Conservation (phyloP, 2,797 vertebrate species). For the Falco naumanni region DNA sequence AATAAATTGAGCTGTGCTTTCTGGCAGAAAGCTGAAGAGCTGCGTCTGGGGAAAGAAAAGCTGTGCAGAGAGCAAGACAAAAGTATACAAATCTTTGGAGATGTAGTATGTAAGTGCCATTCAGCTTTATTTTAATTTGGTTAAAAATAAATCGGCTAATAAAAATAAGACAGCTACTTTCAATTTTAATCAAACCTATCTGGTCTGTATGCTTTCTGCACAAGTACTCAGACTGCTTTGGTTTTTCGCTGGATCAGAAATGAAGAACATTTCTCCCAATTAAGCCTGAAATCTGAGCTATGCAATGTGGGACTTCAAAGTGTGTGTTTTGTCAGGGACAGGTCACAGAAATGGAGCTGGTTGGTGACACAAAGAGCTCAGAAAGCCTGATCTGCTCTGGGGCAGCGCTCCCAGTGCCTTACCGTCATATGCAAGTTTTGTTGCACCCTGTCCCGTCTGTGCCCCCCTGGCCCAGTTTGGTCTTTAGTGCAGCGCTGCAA, state of each 20-base stretch:
- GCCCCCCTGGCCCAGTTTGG: background rate
- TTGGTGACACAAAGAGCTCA: background rate
- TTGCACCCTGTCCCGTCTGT: accelerated
- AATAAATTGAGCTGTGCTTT: background rate
- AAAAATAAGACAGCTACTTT: background rate
- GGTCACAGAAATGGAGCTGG: background rate
- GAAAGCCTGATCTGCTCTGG: background rate
- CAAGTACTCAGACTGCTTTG: background rate
- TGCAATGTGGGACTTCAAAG: background rate
- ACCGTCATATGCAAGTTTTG: background rate
- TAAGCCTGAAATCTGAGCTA: constrained; percentile 6
- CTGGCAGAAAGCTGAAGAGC: background rate
- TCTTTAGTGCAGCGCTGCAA: background rate
- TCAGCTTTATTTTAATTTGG: constrained; percentile 29
- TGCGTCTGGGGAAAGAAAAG: background rate
- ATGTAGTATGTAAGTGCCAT: background rate
- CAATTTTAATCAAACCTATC: background rate
- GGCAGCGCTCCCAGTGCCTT: background rate
- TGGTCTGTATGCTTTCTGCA: background rate
- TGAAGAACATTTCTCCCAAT: background rate
- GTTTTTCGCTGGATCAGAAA: background rate
- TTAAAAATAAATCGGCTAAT: background rate
- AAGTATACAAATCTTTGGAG: background rate
- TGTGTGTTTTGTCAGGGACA: constrained; percentile 7
- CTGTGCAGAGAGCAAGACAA: background rate